Base-by-base conservation (phyloP, 2,797 vertebrate species). In the Galagoides demidoff region DNA sequence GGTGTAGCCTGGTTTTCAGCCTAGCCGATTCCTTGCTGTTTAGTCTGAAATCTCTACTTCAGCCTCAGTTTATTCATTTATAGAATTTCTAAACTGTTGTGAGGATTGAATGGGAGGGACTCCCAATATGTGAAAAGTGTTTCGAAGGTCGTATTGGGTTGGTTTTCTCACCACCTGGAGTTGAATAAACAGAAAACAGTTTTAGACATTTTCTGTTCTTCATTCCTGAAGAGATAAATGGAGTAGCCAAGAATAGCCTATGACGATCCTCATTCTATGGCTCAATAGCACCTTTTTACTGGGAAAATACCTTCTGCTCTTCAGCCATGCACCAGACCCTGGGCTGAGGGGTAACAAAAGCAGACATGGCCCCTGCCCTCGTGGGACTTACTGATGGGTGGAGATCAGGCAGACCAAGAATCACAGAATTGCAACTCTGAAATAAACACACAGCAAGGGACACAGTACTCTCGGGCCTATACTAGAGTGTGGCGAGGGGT, bases 341-440 rank as follows among this genome's bases (percentile, higher is more conserved):
- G 14, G 0, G 0, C 39, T 6, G 3, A 16, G 31, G 10, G 14
- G 0, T 20, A 12, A 70, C 5, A 9, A 10, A 76, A 25, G 3
- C 59, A 43, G 57, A 14, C 22, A 0, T 0, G 0, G 14, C 45
- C 39, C 25, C n/a, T 25, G 37, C 5, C 22, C 34, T 66, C 90
- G 8, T 0, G 25, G 10, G 34, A 22, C 37, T 77, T 10, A 39
- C 61, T 43, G 0, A 20, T 0, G n/a, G 52, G 6, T 3, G 25
- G 57, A 49, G 89, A 64, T 55, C 22, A n/a, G 31, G 13, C 9
- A 76, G 64, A 31, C 37, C 63, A 39, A 88, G 71, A 79, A 59
- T 5, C 52, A 7, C 0, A 77, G 66, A 59, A 20, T 9, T 39
- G 7, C 23, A 57, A n/a, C 2, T 13, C 43, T 25, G 23, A 29